Percentiles rank a stretch among this genome's conserved stretches.
phyloP scores from a whole-genome alignment of 2,888 invertebrate species.

The Agriopis leucophaearia region DNA sequence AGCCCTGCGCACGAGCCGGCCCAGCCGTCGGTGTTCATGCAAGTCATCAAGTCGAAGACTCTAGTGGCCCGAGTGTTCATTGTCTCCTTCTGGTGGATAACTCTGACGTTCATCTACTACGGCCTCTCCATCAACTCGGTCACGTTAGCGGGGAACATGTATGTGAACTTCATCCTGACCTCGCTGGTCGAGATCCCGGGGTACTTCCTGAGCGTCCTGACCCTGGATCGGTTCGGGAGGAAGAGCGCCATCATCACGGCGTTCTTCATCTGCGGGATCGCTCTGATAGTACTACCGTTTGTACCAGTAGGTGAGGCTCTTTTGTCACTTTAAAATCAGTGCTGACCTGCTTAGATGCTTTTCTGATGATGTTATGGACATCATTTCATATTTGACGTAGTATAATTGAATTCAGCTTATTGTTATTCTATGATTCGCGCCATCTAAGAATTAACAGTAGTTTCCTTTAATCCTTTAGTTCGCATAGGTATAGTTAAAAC shows the following conservation, averaged over 20 bases:
- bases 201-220: conserved; percentile 84
- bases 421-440: neutral
- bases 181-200: conserved; percentile 89
- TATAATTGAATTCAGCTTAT: too few relatives aligned
- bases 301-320: conserved; percentile 80
- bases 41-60: conserved; percentile 82
- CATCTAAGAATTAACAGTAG: neutral
- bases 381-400: too few relatives aligned
- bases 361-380: neutral
- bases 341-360: neutral
- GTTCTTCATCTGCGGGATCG: conserved; percentile 85
- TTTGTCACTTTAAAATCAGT: neutral
- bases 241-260: conserved; percentile 86
- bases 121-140: conserved; percentile 93
- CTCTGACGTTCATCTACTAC: conserved; percentile 92
- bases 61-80: conserved; percentile 84
- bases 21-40: conserved; percentile 55
- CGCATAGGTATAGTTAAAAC: too few relatives aligned
- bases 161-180: conserved; percentile 91
- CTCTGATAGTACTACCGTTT: conserved; percentile 86
- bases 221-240: conserved; percentile 87
- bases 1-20: conserved; percentile 21
- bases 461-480: neutral
- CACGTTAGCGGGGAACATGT: conserved; percentile 90
- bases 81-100: conserved; percentile 93